Conservation (phyloP, 2,888 invertebrate genomes). For the Leptarthrus brevirostris region DNA sequence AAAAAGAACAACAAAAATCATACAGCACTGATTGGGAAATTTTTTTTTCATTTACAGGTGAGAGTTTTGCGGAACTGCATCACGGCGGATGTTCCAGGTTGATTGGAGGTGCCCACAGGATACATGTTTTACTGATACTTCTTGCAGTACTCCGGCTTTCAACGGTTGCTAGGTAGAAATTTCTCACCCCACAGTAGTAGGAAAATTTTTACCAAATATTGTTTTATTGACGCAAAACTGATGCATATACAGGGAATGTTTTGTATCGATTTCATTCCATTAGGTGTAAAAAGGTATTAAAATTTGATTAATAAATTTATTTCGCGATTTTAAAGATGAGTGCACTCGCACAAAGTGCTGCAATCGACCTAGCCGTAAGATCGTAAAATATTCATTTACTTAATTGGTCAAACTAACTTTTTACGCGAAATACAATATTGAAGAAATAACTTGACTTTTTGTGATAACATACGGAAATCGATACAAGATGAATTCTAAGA, state of each 20-base stretch:
- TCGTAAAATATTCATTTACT: no score
- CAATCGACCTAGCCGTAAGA: no score
- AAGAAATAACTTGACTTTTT: no score
- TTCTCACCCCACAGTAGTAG: constrained; percentile 15
- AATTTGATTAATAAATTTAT: constrained; percentile 14
- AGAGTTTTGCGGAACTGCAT: constrained; percentile 73
- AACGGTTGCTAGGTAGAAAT: constrained; percentile 20
- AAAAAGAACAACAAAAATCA: no score
- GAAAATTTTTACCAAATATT: not conserved
- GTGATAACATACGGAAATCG: constrained; percentile 23
- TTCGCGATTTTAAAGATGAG: not conserved
- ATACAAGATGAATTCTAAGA: constrained; percentile 7
- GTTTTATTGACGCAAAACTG: not conserved
- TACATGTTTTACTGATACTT: not conserved
- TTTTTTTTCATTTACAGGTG: constrained; percentile 67
- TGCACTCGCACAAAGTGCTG: no score
- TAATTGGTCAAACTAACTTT: no score
- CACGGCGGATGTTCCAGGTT: constrained; percentile 63
- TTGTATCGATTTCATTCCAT: constrained; percentile 39
- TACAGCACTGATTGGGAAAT: not conserved
- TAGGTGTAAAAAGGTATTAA: not conserved
- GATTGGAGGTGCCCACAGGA: constrained; percentile 39
- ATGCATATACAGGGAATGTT: constrained; percentile 11
- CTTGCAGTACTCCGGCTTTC: not conserved
- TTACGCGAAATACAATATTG: no score